phyloP scores from a whole-genome alignment of 2,113 vertebrate genomes.

The Formicarius rufipectus region DNA sequence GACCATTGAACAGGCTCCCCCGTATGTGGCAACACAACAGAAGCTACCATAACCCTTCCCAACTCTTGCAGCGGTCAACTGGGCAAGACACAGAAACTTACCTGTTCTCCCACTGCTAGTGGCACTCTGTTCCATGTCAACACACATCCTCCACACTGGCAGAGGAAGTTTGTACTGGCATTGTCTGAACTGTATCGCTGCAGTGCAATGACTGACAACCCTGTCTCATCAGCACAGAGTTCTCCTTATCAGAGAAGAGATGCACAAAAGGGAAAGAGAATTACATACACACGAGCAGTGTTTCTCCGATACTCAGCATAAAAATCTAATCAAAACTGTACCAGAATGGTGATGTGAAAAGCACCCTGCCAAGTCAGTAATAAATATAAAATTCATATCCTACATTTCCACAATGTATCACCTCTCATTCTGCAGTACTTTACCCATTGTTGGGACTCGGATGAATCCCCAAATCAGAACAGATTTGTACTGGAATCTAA shows the following conservation, averaged over 20 bases:
- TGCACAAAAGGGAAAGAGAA: constrained; percentile 41
- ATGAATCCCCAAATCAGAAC: constrained; percentile 59
- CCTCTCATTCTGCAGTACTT: constrained; percentile 39
- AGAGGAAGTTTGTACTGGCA: constrained; percentile 26
- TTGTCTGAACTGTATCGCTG: not conserved
- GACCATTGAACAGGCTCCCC: not conserved
- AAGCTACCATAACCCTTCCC: not conserved
- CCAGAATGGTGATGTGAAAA: constrained; percentile 59
- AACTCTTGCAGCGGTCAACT: not conserved
- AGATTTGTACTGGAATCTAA: constrained; percentile 56
- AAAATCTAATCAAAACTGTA: constrained; percentile 70
- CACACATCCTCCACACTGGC: not conserved
- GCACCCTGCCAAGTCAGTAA: constrained; percentile 67
- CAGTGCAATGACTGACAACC: constrained; percentile 24
- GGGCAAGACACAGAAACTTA: not conserved
- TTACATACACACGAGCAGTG: constrained; percentile 13
- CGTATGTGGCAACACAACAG: rapidly evolving
- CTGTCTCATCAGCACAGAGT: constrained; percentile 19
- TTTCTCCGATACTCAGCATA: constrained; percentile 61
- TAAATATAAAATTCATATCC: constrained; percentile 65
- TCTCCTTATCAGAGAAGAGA: constrained; percentile 31
- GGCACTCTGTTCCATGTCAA: not conserved
- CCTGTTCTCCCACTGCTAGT: not conserved
- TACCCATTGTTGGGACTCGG: constrained; percentile 39
- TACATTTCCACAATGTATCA: constrained; percentile 51